Conservation (phyloP, 2,888 invertebrate species). For the Chalcosyrphus nemorum region DNA sequence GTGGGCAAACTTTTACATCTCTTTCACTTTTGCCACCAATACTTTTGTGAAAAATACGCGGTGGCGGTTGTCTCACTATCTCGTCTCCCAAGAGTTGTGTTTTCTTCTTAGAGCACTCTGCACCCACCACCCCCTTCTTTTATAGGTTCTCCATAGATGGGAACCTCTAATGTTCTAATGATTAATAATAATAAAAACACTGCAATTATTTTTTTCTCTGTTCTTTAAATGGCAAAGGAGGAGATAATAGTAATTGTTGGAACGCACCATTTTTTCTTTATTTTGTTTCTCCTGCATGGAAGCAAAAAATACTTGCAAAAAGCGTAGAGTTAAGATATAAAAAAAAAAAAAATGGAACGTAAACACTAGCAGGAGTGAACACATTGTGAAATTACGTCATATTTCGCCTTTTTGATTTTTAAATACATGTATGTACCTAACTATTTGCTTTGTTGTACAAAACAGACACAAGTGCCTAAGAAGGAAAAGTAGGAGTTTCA, state of each 20-base stretch:
- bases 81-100: slow-evolving; percentile 32
- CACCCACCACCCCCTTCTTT: neutral
- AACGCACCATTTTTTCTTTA: neutral
- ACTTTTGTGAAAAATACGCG: slow-evolving; percentile 39
- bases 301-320: neutral
- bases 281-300: neutral
- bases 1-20: neutral
- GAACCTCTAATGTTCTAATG: slow-evolving; percentile 12
- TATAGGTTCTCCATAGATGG: slow-evolving; percentile 6
- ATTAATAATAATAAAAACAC: slow-evolving; percentile 5
- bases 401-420: slow-evolving; percentile 14
- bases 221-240: slow-evolving; percentile 2
- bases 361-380: slow-evolving; percentile 37
- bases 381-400: slow-evolving; percentile 60
- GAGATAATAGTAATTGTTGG: slow-evolving; percentile 5
- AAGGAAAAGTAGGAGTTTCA: no score
- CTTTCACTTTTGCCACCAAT: slow-evolving; percentile 23
- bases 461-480: no score
- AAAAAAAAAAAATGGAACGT: slow-evolving; percentile 34
- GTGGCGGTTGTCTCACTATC: slow-evolving; percentile 30
- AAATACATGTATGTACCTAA: no score
- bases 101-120: slow-evolving; percentile 7
- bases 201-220: neutral
- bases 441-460: no score
- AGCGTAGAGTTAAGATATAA: slow-evolving; percentile 3